Conservation (phyloP, 2,113 vertebrate species). For the Lepus timidus region DNA sequence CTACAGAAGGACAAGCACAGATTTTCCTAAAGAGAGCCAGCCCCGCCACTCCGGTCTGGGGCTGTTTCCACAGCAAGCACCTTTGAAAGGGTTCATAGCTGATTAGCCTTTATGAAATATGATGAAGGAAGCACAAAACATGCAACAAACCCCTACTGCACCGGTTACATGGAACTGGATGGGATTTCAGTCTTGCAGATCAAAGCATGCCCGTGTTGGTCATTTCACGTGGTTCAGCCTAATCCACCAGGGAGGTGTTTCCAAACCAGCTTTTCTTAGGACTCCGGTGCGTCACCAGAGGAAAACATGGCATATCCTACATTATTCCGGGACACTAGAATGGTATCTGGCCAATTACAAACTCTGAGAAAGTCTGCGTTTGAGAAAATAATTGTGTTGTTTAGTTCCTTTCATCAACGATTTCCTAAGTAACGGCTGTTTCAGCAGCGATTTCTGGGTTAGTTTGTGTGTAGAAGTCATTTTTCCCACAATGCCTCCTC, state of each 20-base stretch:
- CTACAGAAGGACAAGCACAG: not conserved
- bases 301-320: slow-evolving; percentile 12
- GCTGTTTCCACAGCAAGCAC: not conserved
- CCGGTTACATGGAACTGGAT: not conserved
- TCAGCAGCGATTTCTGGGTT: slow-evolving; percentile 59
- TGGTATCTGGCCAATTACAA: slow-evolving; percentile 4
- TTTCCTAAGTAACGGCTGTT: slow-evolving; percentile 51
- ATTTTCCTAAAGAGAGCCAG: not conserved
- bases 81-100: not conserved
- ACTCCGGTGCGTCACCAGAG: slow-evolving; percentile 7
- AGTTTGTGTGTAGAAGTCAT: slow-evolving; percentile 42
- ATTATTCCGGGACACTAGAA: slow-evolving; percentile 11
- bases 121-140: not conserved
- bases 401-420: slow-evolving; percentile 67
- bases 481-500: slow-evolving; percentile 6
- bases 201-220: slow-evolving; percentile 17
- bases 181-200: slow-evolving; percentile 30
- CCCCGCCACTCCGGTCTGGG: not conserved
- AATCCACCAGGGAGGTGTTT: slow-evolving; percentile 39
- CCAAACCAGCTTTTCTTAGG: slow-evolving; percentile 62
- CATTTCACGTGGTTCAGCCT: slow-evolving; percentile 41
- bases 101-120: not conserved
- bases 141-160: not conserved
- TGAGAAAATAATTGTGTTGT: slow-evolving; percentile 55
- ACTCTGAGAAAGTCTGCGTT: slow-evolving; percentile 19